A percentile compares a stretch with the other conserved stretches of the same genome.
phyloP scores from a whole-genome alignment of 2,797 vertebrate species.

The Enteromius afrohamiltoni region DNA sequence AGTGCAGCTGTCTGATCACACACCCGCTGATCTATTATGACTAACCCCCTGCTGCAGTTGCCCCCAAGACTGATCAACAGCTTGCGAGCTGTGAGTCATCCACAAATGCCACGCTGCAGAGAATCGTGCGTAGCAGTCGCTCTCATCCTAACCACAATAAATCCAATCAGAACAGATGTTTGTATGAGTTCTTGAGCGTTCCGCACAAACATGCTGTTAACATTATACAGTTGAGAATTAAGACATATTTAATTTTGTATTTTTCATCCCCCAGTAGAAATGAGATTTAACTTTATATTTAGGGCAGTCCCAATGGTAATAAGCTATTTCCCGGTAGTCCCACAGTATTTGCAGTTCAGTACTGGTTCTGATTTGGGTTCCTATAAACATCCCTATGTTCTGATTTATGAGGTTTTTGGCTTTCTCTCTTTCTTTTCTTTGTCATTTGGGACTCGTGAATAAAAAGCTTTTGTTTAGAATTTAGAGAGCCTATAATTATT shows the following conservation, averaged over 20 bases:
- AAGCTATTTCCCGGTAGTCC: not conserved
- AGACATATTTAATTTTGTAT: not conserved
- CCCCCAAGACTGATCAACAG: constrained; percentile 19
- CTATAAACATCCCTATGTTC: constrained; percentile 43
- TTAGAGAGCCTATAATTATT: not conserved
- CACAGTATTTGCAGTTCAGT: not conserved
- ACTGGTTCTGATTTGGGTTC: not conserved
- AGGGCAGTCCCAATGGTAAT: not conserved
- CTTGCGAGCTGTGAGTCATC: constrained; percentile 44
- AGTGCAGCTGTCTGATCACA: constrained; percentile 24
- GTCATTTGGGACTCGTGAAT: not conserved
- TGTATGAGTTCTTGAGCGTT: constrained; percentile 5
- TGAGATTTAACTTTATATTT: not conserved
- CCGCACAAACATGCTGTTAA: not conserved
- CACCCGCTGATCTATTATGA: constrained; percentile 10
- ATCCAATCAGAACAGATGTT: constrained; percentile 24
- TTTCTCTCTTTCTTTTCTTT: not conserved
- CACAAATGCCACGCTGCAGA: constrained; percentile 42
- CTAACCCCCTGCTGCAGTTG: constrained; percentile 16
- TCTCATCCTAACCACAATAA: constrained; percentile 15
- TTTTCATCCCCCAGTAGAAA: not conserved
- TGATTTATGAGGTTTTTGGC: constrained; percentile 50
- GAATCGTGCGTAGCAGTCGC: not conserved
- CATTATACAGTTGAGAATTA: not conserved
- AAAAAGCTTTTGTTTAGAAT: not conserved